Evolutionary conservation across 1,140 invertebrate species (phyloP).

Genomic region (Archivesica marissinica): DNA sequence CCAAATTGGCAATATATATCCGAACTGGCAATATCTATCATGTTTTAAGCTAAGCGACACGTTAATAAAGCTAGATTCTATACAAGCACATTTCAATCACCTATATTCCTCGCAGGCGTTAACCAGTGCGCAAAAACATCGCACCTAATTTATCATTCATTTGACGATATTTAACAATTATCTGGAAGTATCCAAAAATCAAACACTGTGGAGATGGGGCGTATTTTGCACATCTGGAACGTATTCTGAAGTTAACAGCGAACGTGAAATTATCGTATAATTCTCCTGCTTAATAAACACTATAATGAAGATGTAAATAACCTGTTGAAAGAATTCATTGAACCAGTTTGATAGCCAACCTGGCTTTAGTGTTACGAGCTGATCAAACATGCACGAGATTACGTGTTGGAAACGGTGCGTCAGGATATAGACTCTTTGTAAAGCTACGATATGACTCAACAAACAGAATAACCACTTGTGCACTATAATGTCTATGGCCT

Average conservation of each 20-base stretch:
- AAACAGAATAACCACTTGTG: not conserved
- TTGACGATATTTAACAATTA: conserved; percentile 35
- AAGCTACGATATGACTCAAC: not conserved
- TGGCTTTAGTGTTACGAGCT: not conserved
- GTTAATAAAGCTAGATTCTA: conserved; percentile 29
- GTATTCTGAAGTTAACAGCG: conserved; percentile 5
- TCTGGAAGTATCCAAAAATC: conserved; percentile 39
- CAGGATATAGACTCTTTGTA: not conserved
- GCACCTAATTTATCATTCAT: conserved; percentile 27
- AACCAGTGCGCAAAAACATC: conserved; percentile 23
- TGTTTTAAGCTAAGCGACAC: conserved; percentile 8
- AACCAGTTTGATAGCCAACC: conserved; percentile 4
- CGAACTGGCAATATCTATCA: not conserved
- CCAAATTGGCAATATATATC: no score
- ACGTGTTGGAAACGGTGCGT: not conserved
- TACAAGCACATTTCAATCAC: conserved; percentile 15
- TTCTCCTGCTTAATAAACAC: conserved; percentile 8
- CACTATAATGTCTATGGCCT: not conserved
- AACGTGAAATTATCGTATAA: conserved; percentile 35
- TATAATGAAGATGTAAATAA: conserved; percentile 29
- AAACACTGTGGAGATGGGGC: conserved; percentile 19
- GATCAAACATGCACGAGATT: not conserved
- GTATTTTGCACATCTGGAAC: conserved; percentile 22
- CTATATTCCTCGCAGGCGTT: not conserved
- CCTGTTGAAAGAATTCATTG: conserved; percentile 7